phyloP scores from a whole-genome alignment of 2,113 vertebrate species.

The Ictalurus punctatus region DNA sequence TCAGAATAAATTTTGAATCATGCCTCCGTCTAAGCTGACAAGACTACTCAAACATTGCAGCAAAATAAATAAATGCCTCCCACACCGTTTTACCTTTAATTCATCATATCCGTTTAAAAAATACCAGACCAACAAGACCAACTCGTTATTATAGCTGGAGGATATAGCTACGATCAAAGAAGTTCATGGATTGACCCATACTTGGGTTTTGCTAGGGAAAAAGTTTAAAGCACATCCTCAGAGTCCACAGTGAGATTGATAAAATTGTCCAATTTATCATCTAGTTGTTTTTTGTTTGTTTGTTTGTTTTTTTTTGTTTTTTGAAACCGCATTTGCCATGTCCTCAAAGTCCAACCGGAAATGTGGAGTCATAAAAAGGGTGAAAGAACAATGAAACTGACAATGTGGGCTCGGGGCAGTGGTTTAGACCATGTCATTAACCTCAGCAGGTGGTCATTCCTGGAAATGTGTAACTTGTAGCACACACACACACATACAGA shows the following conservation, averaged over 20 bases:
- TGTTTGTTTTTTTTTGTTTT: background rate
- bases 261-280: background rate
- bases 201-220: background rate
- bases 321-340: background rate
- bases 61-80: background rate
- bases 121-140: background rate
- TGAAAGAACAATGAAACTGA: slow-evolving; percentile 27
- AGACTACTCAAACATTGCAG: background rate
- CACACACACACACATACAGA: slow-evolving; percentile 32
- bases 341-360: background rate
- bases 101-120: background rate
- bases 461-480: slow-evolving; percentile 50
- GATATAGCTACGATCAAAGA: background rate
- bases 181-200: background rate
- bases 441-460: slow-evolving; percentile 49
- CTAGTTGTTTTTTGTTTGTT: background rate
- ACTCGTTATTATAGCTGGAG: background rate
- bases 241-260: background rate
- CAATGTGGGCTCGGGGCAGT: slow-evolving; percentile 28
- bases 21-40: background rate
- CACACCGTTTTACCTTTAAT: background rate
- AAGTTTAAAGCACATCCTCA: background rate
- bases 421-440: slow-evolving; percentile 42
- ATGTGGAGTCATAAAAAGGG: slow-evolving; percentile 17
- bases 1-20: background rate